Base-by-base conservation (phyloP, 1,140 invertebrate species). In the Zaprionus taronus region DNA sequence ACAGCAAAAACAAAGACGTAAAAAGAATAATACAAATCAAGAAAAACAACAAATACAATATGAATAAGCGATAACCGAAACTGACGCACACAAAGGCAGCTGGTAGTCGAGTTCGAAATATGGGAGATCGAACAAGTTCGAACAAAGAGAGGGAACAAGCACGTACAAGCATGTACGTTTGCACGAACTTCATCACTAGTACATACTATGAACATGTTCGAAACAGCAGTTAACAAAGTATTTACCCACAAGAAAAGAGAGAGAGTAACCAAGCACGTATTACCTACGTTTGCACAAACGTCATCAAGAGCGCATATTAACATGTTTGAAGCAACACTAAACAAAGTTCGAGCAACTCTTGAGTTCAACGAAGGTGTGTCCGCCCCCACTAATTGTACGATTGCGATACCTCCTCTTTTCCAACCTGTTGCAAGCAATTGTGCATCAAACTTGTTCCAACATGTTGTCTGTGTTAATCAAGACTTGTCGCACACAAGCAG, bases 21-120 rank as follows among this genome's bases (percentile, higher is more conserved):
- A 66, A 51, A 68, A 51, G 53, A 28, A 53, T 60, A 41, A 69
- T 47, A 66, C 49, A 51, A 49, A 55, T n/a, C 51, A 77, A 68
- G 24, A 68, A 73, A 60, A 82, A 83, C 49, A 83, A 60, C 49
- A 77, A 69, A 41, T 28, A 65, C 66, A 71, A 57, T 58, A 84
- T 82, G 77, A 86, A 69, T 80, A 86, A 82, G 62, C 78, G 61
- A 72, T 76, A 65, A n/a, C 36, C 36, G 38, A 58, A 63, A 36
- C 64, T 34, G 24, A 57, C 66, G 38, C 71, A 77, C 55, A 72
- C 49, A 63, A 63, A 62, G 11, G 56, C 68, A 58, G 38, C 64
- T 66, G 70, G 38, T 41, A 41, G 17, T 49, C 66, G 66, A 86
- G 49, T 71, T 83, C 84, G 78, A 83, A 72, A 44, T 24, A 49